Evolutionary conservation across 1,140 invertebrate genomes (phyloP), one percentile per base, ranked within the genome.

Genomic region (Pseudoatta argentina): DNA sequence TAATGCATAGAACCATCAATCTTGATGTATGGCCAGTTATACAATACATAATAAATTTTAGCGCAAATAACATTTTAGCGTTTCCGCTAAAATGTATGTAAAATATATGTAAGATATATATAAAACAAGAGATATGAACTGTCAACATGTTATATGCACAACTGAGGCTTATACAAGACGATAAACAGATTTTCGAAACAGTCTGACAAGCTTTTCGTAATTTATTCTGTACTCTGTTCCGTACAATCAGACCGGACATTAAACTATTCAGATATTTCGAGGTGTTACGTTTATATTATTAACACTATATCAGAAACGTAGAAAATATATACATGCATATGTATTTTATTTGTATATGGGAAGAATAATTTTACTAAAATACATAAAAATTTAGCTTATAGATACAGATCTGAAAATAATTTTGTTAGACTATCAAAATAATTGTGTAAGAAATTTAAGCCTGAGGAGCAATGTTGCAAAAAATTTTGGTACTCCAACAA

Each of bases 111-210:
- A 57, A 59, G 55, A 61, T n/a, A 3, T 64, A 64, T 1, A 55
- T 67, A 67, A 44, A 44, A 67, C 12, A 39, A 44, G 73, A 76
- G 34, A 76, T 61, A 61, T 34, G 73, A 44, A 12, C 21, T 59
- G 57, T 34, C 73, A 18, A 39, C 73, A 8, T n/a, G 12, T 57
- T 75, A 24, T 24, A 24, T 59, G 34, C 57, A 34, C 30, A 39
- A 59, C n/a, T 21, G 73, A n/a, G 12, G 61, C 39, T 76, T 76
- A 10, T 10, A 34, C 34, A 34, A 24, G 8, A 76, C 14, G 73
- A 76, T 76, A 76, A 76, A 61, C 57, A 57, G 34, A 61, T 6
- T 44, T 44, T 61, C 21, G 34, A 76, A 61, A 76, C 24, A 39
- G 34, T 12, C n/a, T 10, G 73, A 76, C 39, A 66, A 66, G 34